Percentiles rank a stretch among this genome's conserved stretches.
Evolutionary conservation across 2,797 vertebrate genomes (phyloP).

Genomic region (Lophius americanus): DNA sequence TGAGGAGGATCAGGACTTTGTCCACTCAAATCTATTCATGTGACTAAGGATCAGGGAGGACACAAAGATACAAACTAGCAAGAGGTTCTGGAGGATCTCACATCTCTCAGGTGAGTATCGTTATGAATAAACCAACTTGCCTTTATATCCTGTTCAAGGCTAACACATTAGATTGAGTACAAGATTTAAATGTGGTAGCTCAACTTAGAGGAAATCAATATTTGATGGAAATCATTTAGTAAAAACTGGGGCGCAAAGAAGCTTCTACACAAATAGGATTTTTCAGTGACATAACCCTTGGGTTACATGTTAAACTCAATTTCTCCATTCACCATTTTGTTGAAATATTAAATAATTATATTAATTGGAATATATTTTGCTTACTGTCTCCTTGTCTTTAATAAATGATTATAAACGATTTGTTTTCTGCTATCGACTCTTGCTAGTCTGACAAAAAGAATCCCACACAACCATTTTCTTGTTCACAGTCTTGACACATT

Average conservation of each 20-base stretch:
- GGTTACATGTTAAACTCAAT: neutral
- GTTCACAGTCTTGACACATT: constrained; percentile 1
- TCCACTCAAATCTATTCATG: constrained; percentile 39
- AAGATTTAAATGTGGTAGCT: neutral
- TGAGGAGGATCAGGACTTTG: constrained; percentile 37
- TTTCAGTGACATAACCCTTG: neutral
- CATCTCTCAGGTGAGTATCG: constrained; percentile 69
- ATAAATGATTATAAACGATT: neutral
- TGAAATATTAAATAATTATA: neutral
- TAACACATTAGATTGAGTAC: constrained; percentile 2
- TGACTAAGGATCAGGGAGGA: constrained; percentile 46
- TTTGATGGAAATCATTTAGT: constrained; percentile 9
- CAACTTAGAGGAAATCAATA: neutral
- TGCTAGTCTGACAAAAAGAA: neutral
- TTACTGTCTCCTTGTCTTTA: neutral
- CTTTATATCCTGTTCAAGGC: constrained; percentile 19
- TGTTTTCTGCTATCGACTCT: neutral
- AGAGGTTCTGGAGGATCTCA: constrained; percentile 44
- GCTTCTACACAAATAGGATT: neutral
- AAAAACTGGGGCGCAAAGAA: neutral
- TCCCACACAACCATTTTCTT: neutral
- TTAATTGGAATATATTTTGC: constrained; percentile 1
- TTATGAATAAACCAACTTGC: constrained; percentile 11
- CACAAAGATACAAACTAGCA: constrained; percentile 13
- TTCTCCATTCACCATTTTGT: neutral